A percentile compares a stretch with the other conserved stretches of the same genome.
Evolutionary conservation across 2,888 invertebrate genomes (phyloP).

Genomic region (Caenorhabditis afra): DNA sequence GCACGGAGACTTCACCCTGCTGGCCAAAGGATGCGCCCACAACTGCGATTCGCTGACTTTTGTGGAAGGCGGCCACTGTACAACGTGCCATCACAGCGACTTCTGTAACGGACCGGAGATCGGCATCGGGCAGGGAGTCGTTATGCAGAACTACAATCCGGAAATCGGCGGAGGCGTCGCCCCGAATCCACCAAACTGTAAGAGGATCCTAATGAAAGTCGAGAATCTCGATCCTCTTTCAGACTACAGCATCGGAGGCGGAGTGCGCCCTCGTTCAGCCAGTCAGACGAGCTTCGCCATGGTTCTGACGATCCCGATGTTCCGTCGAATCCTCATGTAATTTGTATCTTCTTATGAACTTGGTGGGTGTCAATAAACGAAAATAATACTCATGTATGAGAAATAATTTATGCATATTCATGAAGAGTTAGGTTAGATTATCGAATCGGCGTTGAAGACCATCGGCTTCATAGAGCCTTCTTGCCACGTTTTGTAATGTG

Average conservation of each 20-base stretch:
- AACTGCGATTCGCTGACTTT: conserved; percentile 6
- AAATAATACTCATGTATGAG: too few relatives aligned
- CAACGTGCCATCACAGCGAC: conserved; percentile 21
- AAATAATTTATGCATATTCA: too few relatives aligned
- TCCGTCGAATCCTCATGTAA: conserved; percentile 29
- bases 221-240: too few relatives aligned
- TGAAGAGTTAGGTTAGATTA: too few relatives aligned
- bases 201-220: too few relatives aligned
- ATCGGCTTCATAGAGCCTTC: too few relatives aligned
- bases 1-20: conserved; percentile 9
- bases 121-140: conserved; percentile 39
- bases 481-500: too few relatives aligned
- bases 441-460: too few relatives aligned
- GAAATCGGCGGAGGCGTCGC: conserved; percentile 41
- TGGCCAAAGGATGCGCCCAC: conserved; percentile 47
- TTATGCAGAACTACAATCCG: neutral
- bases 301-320: conserved; percentile 28
- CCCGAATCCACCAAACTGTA: neutral
- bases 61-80: conserved; percentile 7
- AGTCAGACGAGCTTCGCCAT: conserved; percentile 19
- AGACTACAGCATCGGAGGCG: conserved; percentile 27
- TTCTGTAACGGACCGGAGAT: conserved; percentile 26
- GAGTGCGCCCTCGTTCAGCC: conserved; percentile 36
- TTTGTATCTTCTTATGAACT: neutral
- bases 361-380: too few relatives aligned